phyloP scores from a whole-genome alignment of 2,797 vertebrate genomes.

The Pantherophis alleghaniensis region DNA sequence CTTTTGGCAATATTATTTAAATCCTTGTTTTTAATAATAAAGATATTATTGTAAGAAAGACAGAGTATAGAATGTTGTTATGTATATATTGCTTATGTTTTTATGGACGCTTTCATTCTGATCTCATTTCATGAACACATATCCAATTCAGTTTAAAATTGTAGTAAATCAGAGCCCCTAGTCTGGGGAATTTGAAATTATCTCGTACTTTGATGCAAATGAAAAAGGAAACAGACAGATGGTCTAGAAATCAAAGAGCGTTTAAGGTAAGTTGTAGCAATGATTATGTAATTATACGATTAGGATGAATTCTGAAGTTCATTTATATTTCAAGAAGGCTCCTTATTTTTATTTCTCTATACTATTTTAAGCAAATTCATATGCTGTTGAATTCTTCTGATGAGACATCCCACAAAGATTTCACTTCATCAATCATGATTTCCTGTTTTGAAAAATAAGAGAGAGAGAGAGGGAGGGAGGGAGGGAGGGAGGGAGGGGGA shows the following conservation, averaged over 20 bases:
- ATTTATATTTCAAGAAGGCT: neutral
- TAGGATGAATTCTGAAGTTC: neutral
- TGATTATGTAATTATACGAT: neutral
- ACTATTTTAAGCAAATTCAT: neutral
- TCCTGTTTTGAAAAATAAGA: neutral
- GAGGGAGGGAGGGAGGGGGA: no score
- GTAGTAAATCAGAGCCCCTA: neutral
- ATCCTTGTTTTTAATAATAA: neutral
- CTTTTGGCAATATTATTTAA: neutral
- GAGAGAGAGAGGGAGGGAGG: no score
- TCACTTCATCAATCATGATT: neutral
- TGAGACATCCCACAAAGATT: neutral
- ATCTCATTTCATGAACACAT: neutral
- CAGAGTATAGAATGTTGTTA: neutral
- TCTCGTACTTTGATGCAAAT: neutral
- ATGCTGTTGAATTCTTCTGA: neutral
- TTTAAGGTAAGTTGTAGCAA: neutral
- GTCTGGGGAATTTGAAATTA: neutral
- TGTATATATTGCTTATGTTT: neutral
- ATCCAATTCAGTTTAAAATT: neutral
- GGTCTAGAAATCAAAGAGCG: neutral
- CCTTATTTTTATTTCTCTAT: neutral
- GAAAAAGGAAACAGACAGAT: neutral
- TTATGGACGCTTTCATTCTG: neutral
- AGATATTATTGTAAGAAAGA: neutral